These are phyloP conservation scores for Leucosticte australis DNA, from an alignment of 2,113 vertebrate species.

Conservation along the genomic window DNA sequence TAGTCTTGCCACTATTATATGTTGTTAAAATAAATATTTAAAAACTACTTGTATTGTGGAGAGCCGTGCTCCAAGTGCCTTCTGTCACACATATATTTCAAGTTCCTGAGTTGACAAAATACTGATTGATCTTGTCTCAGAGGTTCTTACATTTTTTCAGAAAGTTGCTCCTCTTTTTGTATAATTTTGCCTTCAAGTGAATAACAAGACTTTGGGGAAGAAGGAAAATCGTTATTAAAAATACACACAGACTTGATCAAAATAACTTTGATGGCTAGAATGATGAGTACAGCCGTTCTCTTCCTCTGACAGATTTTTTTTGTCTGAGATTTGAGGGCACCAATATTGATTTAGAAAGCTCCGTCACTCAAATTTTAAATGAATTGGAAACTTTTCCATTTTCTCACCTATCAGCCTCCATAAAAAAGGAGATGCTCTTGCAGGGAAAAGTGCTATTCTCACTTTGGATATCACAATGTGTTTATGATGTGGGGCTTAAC, in stretches of 20 bases:
- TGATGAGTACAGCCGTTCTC: slow-evolving; percentile 18
- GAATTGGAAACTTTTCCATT: slow-evolving; percentile 32
- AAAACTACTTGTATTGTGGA: background rate
- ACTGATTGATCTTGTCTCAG: background rate
- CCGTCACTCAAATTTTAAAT: slow-evolving; percentile 2
- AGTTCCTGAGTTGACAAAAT: background rate
- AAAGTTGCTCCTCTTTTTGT: slow-evolving; percentile 35
- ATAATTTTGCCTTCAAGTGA: slow-evolving; percentile 53
- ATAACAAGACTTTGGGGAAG: slow-evolving; percentile 19
- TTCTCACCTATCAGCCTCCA: background rate
- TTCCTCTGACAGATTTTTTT: slow-evolving; percentile 38
- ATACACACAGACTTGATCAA: slow-evolving; percentile 49
- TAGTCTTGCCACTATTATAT: background rate
- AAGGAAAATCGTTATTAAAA: slow-evolving; percentile 58
- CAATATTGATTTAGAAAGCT: slow-evolving; percentile 50
- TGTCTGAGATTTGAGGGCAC: slow-evolving; percentile 42
- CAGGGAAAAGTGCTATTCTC: background rate
- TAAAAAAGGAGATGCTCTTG: background rate
- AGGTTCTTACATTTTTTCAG: slow-evolving; percentile 11
- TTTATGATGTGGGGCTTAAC: background rate
- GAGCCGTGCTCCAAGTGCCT: background rate
- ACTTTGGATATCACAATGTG: background rate
- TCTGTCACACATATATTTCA: background rate
- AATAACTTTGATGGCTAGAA: slow-evolving; percentile 58
- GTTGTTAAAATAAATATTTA: background rate